These are phyloP conservation scores for Agrochola litura DNA, from an alignment of 2,888 invertebrate genomes.

Conservation along the genomic window DNA sequence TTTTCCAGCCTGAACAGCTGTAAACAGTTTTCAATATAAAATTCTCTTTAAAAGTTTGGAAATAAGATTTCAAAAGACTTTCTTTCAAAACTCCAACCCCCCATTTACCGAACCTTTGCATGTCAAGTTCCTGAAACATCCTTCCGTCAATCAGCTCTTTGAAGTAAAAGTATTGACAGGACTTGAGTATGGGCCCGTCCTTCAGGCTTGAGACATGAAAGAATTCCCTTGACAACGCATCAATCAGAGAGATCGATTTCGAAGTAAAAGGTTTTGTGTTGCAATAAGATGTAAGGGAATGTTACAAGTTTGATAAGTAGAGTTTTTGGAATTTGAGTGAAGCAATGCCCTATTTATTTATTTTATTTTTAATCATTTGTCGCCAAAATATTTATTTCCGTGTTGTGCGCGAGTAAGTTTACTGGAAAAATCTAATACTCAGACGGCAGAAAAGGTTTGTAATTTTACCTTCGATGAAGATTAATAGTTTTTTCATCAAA, in stretches of 20 bases:
- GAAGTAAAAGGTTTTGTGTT: constrained; percentile 41
- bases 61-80: constrained; percentile 11
- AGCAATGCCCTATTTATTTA: background rate
- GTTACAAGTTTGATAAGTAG: background rate
- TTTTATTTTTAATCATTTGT: background rate
- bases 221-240: constrained; percentile 58
- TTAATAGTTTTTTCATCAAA: background rate
- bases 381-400: background rate
- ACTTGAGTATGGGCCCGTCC: constrained; percentile 14
- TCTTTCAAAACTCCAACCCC: background rate
- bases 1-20: background rate
- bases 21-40: background rate
- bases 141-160: constrained; percentile 46
- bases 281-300: constrained; percentile 29
- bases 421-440: background rate
- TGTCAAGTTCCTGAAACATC: constrained; percentile 29
- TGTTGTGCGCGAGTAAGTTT: background rate
- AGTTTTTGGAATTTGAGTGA: background rate
- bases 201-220: constrained; percentile 44
- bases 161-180: constrained; percentile 41
- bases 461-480: background rate
- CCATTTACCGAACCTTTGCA: constrained; percentile 31
- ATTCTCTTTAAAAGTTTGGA: background rate
- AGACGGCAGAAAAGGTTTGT: background rate
- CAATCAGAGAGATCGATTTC: constrained; percentile 59